phyloP scores from a whole-genome alignment of 2,797 vertebrate genomes.

The Mycteria americana region DNA sequence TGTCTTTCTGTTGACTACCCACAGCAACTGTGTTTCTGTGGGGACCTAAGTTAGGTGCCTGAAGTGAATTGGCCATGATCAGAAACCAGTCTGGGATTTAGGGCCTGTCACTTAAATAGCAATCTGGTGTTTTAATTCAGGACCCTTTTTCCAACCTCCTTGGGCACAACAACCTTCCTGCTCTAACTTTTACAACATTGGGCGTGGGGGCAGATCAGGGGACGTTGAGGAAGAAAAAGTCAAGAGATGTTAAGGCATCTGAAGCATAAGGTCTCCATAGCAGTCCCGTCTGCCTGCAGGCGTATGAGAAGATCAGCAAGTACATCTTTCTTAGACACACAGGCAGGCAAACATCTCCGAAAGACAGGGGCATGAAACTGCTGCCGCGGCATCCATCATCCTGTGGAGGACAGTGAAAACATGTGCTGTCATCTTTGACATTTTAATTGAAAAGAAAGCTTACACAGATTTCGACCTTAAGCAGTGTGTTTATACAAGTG shows the following conservation, averaged over 20 bases:
- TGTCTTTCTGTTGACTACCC: not conserved
- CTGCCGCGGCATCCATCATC: slow-evolving; percentile 72
- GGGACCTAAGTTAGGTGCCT: not conserved
- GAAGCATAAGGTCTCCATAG: not conserved
- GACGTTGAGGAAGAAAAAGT: not conserved
- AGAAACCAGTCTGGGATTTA: not conserved
- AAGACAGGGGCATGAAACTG: slow-evolving; percentile 51
- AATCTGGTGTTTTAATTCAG: not conserved
- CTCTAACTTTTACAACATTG: not conserved
- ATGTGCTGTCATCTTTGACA: slow-evolving; percentile 79
- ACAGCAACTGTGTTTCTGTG: not conserved
- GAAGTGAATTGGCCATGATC: not conserved
- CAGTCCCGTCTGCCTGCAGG: not conserved
- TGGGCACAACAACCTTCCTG: not conserved
- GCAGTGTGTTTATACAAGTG: slow-evolving; percentile 82
- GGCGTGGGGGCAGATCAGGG: not conserved
- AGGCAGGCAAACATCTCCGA: slow-evolving; percentile 52
- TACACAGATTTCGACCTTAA: slow-evolving; percentile 76
- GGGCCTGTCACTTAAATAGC: not conserved
- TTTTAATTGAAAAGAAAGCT: slow-evolving; percentile 84
- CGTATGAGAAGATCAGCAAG: not conserved
- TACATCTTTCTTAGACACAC: slow-evolving; percentile 37
- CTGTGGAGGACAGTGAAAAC: slow-evolving; percentile 72
- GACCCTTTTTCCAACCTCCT: not conserved
- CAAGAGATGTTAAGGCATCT: not conserved